phyloP scores from a whole-genome alignment of 2,113 vertebrate genomes.

The Halichoeres trimaculatus region DNA sequence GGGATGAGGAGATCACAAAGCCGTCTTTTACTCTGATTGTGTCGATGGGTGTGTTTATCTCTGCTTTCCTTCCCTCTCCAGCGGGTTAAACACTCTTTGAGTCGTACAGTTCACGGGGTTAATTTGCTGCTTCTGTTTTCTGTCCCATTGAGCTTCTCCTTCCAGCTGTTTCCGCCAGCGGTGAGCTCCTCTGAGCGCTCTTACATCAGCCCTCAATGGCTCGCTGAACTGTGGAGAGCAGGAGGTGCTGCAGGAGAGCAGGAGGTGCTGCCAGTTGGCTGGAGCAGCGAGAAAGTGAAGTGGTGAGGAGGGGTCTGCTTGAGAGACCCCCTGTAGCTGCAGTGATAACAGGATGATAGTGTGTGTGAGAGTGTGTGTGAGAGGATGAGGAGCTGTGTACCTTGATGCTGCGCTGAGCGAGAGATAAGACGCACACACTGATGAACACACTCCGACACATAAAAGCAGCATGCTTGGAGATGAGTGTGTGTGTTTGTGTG shows the following conservation, averaged over 20 bases:
- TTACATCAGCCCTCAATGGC: slow-evolving; percentile 49
- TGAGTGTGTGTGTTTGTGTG: slow-evolving; percentile 15
- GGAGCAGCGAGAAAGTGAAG: slow-evolving; percentile 48
- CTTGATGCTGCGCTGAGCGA: slow-evolving; percentile 57
- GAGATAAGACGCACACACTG: slow-evolving; percentile 60
- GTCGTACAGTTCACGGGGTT: slow-evolving; percentile 58
- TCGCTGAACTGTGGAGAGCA: slow-evolving; percentile 50
- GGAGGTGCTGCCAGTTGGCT: slow-evolving; percentile 49
- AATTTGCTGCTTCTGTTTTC: slow-evolving; percentile 53
- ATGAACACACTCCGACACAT: slow-evolving; percentile 35
- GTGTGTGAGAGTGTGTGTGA: slow-evolving; percentile 53
- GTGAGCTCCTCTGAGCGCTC: slow-evolving; percentile 38
- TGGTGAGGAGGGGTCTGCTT: neutral
- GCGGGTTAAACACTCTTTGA: slow-evolving; percentile 44
- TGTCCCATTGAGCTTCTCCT: slow-evolving; percentile 61
- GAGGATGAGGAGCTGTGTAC: slow-evolving; percentile 44
- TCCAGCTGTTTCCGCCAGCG: slow-evolving; percentile 62
- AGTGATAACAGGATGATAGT: slow-evolving; percentile 72
- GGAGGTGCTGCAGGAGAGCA: slow-evolving; percentile 44
- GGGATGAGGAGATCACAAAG: slow-evolving; percentile 23
- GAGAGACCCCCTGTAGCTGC: slow-evolving; percentile 69
- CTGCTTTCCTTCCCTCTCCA: slow-evolving; percentile 19
- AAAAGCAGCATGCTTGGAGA: slow-evolving; percentile 44
- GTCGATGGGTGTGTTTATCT: slow-evolving; percentile 30
- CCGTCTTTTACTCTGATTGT: slow-evolving; percentile 7